Evolutionary conservation across 1,140 invertebrate genomes (phyloP), one percentile per base, ranked within the genome.

Genomic region (Berghia stephanieae): DNA sequence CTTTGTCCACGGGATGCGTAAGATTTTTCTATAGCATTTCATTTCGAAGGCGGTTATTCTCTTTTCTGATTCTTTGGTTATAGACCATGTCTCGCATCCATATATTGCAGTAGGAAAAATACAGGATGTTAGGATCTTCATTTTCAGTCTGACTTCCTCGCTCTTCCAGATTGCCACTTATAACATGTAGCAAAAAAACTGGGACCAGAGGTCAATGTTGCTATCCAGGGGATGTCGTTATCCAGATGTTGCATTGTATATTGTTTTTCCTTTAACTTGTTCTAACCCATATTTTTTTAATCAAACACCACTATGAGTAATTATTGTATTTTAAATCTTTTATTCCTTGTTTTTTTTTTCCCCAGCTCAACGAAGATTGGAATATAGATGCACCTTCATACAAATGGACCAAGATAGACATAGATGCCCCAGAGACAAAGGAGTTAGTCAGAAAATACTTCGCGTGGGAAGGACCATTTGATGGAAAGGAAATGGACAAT

Each of bases 311-410:
- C 36, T 36, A 16, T 16, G 34, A 21, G 13, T 31, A 36, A 40
- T 68, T 6, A 16, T 10, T 40, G 24, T 68, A 40, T 21, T 31
- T 10, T 68, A 16, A 16, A 40, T 68, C 10, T 27, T 49, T 52
- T 34, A 24, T 16, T 43, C 16, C 21, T 57, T 38, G 76, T 18
- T 73, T 83, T 78, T 82, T 81, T 72, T 84, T 84, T 83, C 92
- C 92, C 70, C 87, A 95, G 93, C 90, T 98, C 46, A 93, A 92
- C 82, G 93, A 94, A 68, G 96, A 99, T 90, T 98, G 96, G 96
- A 94, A 96, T 90, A 92, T 98, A 46, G 98, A 99, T 91, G 99
- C 98, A 86, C 97, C 99, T 91, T 95, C 94, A 16, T 99, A 99
- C 88, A 92, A 92, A 57, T 99, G 98, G 98, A 96, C 92, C 82